Conservation (phyloP, 1,140 invertebrate genomes). For the Holcopasites calliopsidis region DNA sequence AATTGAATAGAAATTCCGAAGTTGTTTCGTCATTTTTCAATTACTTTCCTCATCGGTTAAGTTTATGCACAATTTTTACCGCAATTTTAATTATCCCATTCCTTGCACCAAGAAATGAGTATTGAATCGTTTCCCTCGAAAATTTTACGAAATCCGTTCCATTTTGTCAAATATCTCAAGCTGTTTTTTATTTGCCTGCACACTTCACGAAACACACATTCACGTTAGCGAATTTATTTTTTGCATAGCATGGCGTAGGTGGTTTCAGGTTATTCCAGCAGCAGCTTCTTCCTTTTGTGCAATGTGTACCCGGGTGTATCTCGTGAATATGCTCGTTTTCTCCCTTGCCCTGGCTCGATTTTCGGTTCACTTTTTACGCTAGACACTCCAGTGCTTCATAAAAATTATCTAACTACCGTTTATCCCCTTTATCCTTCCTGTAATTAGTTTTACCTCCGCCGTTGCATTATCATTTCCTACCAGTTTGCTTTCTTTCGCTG, state of each 20-base stretch:
- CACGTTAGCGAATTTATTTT: neutral
- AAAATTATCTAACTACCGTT: neutral
- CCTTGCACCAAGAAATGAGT: too few species aligned
- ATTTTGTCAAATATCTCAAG: too few species aligned
- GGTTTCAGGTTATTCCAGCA: neutral
- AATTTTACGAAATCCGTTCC: neutral
- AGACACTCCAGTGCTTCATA: neutral
- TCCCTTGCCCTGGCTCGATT: neutral
- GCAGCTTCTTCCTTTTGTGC: neutral
- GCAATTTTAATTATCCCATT: neutral
- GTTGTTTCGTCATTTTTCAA: too few species aligned
- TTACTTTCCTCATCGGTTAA: too few species aligned
- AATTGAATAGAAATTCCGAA: too few species aligned
- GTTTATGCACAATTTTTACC: too few species aligned
- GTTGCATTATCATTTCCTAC: neutral
- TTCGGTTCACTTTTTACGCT: constrained; percentile 13
- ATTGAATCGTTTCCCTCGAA: neutral
- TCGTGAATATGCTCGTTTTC: neutral
- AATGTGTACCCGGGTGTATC: neutral
- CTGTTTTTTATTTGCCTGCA: neutral
- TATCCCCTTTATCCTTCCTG: neutral
- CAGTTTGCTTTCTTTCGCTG: neutral
- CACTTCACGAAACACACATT: too few species aligned
- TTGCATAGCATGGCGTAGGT: neutral
- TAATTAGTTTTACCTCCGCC: constrained; percentile 23